Evolutionary conservation across 2,888 invertebrate species (phyloP), one percentile per base, ranked within the genome.

Genomic region (Arctia plantaginis): DNA sequence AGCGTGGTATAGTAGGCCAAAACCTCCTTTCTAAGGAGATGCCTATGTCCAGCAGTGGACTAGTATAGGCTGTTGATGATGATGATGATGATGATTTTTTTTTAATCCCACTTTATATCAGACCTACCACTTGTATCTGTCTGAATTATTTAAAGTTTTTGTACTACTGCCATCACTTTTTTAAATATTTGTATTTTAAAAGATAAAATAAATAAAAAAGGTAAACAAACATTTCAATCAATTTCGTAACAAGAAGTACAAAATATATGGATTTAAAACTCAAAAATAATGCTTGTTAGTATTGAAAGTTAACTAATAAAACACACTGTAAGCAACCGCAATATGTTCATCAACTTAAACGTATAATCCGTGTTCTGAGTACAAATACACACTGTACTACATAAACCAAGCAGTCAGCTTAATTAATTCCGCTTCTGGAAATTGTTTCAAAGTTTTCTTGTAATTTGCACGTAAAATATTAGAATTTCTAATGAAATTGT

Each of bases 391-490:
- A 47, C 44, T n/a, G 47, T 70, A 65, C 65, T 33, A 71, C 27
- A 13, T 27, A n/a, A 47, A n/a, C 64, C 20, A 65, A 51, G 39
- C 41, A 76, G 66, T 41, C 62, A 70, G 71, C 73, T 66, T 82
- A 82, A 82, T 82, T 84, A 84, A 82, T 84, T 73, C 72, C 62
- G 51, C 68, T 72, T 76, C 71, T 74, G 73, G 79, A 75, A 82
- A 82, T 81, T 83, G 75, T 71, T 33, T 74, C 64, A 69, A 83
- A 82, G 84, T 84, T 84, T 84, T 80, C 78, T 82, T 79, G 80
- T 83, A 76, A 83, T 81, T 81, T 81, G 67, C 68, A 78, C 70
- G 74, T 81, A 77, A 77, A 74, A 79, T 79, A 72, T 81, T 79
- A 76, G 66, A 72, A 71, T 77, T 80, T 75, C 35, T 69, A 67